Evolutionary conservation across 2,797 vertebrate species (phyloP), one percentile per base, ranked within the genome.

Genomic region (Scleropages formosus): DNA sequence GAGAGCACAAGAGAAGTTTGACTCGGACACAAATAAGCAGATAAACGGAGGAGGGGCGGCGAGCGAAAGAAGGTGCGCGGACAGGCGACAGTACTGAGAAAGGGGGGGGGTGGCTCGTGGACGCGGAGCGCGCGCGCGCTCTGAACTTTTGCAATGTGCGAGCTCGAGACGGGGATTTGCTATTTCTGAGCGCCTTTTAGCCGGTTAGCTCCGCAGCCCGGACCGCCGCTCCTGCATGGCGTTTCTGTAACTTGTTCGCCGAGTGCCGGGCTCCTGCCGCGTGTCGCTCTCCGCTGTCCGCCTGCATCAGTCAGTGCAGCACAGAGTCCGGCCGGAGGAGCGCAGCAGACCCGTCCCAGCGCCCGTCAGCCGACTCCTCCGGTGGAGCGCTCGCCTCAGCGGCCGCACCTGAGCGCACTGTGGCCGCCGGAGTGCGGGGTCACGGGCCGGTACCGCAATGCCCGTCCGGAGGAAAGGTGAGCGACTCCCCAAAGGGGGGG

Each of bases 401-500:
- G 80, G 71, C 58, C 20, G 27, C 70, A 20, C 31, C n/a, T 39
- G 31, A 39, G 31, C 2, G 79, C 82, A 75, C 69, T 75, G 26
- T 65, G 46, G 51, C 46, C 67, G 80, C 78, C 67, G 80, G 20
- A 0, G 49, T 78, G 76, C 80, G 73, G 44, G 75, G 78, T 39
- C 31, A 6, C 31, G 53, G 76, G 74, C 65, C 31, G 75, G 80
- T 81, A 78, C 65, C 24, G 80, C 80, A 89, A 97, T 98, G 96
- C 96, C 96, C 59, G 94, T 97, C 78, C 87, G 94, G 80, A 95
- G 94, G 83, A 95, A 95, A 94, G 96, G 96, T 96, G 91, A 92
- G 89, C 60, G 74, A 7, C 31, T 86, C 78, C 31, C 31, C n/a
- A n/a, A n/a, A n/a, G n/a, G n/a, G n/a, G n/a, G n/a, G n/a, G n/a